These are phyloP conservation scores for Paraplagusia blochii DNA, from an alignment of 2,113 vertebrate species.

Conservation along the genomic window DNA sequence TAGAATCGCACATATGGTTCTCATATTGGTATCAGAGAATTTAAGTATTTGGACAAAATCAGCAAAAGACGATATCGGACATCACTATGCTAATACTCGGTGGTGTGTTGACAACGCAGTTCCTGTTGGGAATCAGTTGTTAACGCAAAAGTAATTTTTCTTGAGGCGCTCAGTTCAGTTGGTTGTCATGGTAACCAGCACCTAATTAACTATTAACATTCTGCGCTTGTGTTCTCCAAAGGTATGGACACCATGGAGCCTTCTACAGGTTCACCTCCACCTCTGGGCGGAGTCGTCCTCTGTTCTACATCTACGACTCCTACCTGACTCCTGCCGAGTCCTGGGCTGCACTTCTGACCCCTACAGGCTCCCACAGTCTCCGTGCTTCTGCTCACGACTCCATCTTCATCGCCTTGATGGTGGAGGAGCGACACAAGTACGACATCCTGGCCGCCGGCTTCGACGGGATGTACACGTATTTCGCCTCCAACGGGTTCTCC, in stretches of 20 bases:
- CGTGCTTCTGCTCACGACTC: slow-evolving; percentile 83
- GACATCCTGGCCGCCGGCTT: slow-evolving; percentile 84
- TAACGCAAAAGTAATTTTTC: too few relatives aligned
- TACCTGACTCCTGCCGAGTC: slow-evolving; percentile 84
- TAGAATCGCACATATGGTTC: too few relatives aligned
- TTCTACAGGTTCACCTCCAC: slow-evolving; percentile 85
- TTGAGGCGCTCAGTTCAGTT: too few relatives aligned
- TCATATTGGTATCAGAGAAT: too few relatives aligned
- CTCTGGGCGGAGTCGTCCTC: slow-evolving; percentile 81
- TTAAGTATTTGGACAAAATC: too few relatives aligned
- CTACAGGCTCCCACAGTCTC: slow-evolving; percentile 80
- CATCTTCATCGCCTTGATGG: slow-evolving; percentile 84
- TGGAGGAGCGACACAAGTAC: slow-evolving; percentile 87
- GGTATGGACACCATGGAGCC: slow-evolving; percentile 85
- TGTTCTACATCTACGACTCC: slow-evolving; percentile 91
- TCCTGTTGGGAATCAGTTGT: too few relatives aligned
- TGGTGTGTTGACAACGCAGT: too few relatives aligned
- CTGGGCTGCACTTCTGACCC: slow-evolving; percentile 83
- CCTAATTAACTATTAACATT: neutral
- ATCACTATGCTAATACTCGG: too few relatives aligned
- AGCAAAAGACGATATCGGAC: too few relatives aligned
- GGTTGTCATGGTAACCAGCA: too few relatives aligned
- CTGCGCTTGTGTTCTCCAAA: slow-evolving; percentile 39
- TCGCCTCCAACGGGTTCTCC: slow-evolving; percentile 90
- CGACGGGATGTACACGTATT: slow-evolving; percentile 90